phyloP scores from a whole-genome alignment of 1,140 invertebrate species.

The Octopus bimaculoides region DNA sequence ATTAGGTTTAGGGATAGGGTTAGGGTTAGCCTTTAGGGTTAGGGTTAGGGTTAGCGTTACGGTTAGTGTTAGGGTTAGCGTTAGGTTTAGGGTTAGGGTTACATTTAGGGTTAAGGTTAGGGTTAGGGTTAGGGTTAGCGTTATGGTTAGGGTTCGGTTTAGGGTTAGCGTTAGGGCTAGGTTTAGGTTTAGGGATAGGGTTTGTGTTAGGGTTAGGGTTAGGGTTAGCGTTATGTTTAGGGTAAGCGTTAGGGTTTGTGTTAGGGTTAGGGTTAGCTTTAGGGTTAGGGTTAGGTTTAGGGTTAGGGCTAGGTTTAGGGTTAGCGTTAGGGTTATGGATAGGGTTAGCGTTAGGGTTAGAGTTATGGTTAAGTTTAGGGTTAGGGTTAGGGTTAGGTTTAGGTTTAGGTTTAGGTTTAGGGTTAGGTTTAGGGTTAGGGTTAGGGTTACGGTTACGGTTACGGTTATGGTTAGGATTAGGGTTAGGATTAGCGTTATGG shows the following conservation, averaged over 20 bases:
- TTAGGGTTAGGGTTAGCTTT: background rate
- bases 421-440: background rate
- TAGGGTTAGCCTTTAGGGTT: background rate
- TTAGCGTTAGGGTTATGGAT: background rate
- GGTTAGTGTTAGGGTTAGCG: background rate
- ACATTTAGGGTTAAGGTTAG: background rate
- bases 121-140: background rate
- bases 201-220: background rate
- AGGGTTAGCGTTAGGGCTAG: constrained; percentile 1
- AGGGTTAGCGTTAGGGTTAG: background rate
- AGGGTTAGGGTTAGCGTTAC: background rate
- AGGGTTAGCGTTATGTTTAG: constrained; percentile 1
- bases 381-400: background rate
- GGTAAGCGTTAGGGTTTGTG: background rate
- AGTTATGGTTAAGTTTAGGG: background rate
- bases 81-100: background rate
- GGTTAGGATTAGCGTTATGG: background rate
- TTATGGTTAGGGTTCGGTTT: background rate
- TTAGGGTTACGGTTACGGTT: background rate
- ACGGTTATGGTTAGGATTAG: background rate
- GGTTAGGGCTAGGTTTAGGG: background rate
- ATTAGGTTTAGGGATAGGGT: background rate
- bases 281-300: background rate
- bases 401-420: background rate
- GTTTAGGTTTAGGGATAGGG: background rate